phyloP scores from a whole-genome alignment of 2,113 vertebrate genomes.

The Regulus satrapa region DNA sequence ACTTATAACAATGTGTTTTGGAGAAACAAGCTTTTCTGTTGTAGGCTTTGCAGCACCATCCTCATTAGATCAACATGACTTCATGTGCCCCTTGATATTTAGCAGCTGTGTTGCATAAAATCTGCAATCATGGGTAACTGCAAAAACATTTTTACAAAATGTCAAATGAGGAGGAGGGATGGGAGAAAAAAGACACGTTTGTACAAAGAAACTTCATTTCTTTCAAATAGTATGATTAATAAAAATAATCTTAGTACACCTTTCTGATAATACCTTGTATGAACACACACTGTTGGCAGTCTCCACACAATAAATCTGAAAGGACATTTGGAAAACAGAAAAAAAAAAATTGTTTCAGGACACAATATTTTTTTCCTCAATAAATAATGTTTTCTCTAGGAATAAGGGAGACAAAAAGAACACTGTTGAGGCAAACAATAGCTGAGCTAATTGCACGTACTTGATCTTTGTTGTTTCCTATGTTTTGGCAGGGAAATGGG shows the following conservation, averaged over 20 bases:
- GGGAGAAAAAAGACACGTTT: fast-evolving
- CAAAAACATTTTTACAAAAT: not conserved
- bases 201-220: not conserved
- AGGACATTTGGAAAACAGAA: not conserved
- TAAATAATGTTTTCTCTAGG: not conserved
- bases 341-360: not conserved
- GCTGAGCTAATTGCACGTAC: not conserved
- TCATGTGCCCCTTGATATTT: not conserved
- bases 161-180: not conserved
- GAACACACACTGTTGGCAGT: not conserved
- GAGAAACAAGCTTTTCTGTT: not conserved
- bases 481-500: not conserved
- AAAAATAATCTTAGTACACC: not conserved
- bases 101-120: not conserved
- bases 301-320: not conserved
- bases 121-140: not conserved
- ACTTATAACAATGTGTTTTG: not conserved
- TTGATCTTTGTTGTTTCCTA: not conserved
- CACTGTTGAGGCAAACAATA: not conserved
- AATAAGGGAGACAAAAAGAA: not conserved
- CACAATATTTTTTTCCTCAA: not conserved
- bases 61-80: not conserved
- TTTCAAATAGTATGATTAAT: not conserved
- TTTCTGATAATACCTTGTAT: not conserved
- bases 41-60: not conserved